phyloP scores from a whole-genome alignment of 1,140 invertebrate genomes.

The Lethocerus indicus region DNA sequence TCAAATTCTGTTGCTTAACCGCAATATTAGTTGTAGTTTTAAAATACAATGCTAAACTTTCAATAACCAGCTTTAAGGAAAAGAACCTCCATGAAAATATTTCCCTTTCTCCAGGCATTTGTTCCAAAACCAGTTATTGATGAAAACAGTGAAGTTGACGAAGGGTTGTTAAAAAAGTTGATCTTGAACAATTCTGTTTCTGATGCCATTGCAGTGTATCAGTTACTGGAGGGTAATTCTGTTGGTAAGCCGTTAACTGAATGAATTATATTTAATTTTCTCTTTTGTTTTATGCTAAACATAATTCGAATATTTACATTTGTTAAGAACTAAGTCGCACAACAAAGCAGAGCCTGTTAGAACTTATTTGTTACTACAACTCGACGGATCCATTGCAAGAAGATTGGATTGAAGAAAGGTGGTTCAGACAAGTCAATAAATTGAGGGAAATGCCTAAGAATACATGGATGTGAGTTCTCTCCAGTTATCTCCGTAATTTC shows the following conservation, averaged over 20 bases:
- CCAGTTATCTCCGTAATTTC: background rate
- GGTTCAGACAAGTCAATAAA: constrained; percentile 37
- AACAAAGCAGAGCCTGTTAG: constrained; percentile 51
- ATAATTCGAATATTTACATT: background rate
- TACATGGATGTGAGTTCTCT: constrained; percentile 48
- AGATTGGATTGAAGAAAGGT: constrained; percentile 60
- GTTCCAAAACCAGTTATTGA: constrained; percentile 45
- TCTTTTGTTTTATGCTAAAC: too few relatives aligned
- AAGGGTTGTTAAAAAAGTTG: constrained; percentile 38
- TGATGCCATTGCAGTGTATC: constrained; percentile 56
- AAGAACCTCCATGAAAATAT: too few relatives aligned
- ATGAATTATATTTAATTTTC: background rate
- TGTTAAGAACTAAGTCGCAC: constrained; percentile 32
- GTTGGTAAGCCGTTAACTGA: constrained; percentile 22
- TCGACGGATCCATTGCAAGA: constrained; percentile 38
- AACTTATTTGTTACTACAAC: constrained; percentile 72
- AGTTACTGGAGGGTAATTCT: constrained; percentile 43
- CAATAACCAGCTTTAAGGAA: too few relatives aligned
- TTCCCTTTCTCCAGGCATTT: constrained; percentile 36
- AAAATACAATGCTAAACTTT: too few relatives aligned
- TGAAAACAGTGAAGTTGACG: constrained; percentile 48
- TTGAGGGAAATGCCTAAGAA: constrained; percentile 30
- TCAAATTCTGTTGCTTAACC: too few relatives aligned
- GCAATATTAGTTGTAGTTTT: too few relatives aligned
- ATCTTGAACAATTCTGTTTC: constrained; percentile 43